Evolutionary conservation across 2,888 invertebrate species (phyloP).

Genomic region (Amphiduros pacificus): DNA sequence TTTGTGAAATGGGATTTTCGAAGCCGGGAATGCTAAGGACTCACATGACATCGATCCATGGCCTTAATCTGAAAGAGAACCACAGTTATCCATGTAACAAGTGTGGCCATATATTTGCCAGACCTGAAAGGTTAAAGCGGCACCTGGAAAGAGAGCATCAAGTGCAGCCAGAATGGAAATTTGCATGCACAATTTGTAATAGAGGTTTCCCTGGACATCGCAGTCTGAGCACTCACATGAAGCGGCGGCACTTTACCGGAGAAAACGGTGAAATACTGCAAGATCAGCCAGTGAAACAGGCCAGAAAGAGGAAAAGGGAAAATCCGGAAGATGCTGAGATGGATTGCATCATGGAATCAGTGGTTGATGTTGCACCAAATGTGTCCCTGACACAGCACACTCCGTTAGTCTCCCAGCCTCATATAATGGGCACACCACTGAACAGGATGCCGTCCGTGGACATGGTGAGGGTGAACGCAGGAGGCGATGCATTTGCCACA

Average conservation of each 20-base stretch:
- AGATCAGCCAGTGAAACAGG: too few species aligned
- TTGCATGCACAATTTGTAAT: conserved; percentile 19
- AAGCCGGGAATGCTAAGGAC: conserved; percentile 15
- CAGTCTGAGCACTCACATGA: conserved; percentile 24
- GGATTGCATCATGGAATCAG: too few species aligned
- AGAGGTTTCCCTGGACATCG: conserved; percentile 28
- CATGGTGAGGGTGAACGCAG: too few species aligned
- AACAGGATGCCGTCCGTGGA: too few species aligned
- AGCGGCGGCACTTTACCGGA: conserved; percentile 6
- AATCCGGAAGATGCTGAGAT: too few species aligned
- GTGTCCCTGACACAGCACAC: too few species aligned
- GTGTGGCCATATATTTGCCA: conserved; percentile 18
- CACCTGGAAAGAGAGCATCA: conserved; percentile 26
- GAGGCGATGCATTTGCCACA: background rate
- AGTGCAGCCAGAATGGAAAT: conserved; percentile 17
- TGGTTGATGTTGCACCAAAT: too few species aligned
- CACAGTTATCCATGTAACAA: conserved; percentile 24
- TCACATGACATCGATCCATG: conserved; percentile 22
- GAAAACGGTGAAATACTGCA: background rate
- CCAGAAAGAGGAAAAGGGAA: too few species aligned
- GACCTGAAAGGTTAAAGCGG: conserved; percentile 26
- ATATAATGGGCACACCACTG: too few species aligned
- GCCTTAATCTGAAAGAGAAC: conserved; percentile 13
- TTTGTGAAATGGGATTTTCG: conserved; percentile 20
- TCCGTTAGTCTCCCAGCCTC: too few species aligned